Percentiles rank a stretch among this genome's conserved stretches.
phyloP scores from a whole-genome alignment of 2,797 vertebrate genomes.

The Ara ararauna region DNA sequence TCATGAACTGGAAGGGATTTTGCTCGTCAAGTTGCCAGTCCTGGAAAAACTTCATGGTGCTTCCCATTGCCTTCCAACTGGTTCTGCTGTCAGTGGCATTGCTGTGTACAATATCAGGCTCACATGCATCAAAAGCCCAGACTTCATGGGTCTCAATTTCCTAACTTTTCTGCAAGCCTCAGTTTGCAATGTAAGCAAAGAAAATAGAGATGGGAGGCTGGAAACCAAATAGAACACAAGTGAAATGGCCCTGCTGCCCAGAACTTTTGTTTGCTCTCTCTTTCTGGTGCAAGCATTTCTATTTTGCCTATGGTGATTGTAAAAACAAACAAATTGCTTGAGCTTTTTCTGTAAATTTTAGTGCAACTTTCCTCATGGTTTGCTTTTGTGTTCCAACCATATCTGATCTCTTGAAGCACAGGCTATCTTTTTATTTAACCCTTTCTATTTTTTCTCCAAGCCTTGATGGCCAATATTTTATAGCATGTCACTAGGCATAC shows the following conservation, averaged over 20 bases:
- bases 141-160: neutral
- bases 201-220: neutral
- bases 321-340: neutral
- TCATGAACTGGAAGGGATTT: neutral
- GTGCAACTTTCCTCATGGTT: neutral
- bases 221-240: neutral
- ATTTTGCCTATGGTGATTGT: neutral
- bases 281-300: neutral
- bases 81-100: neutral
- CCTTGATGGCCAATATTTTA: neutral
- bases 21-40: neutral
- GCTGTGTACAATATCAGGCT: neutral
- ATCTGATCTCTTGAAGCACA: neutral
- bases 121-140: neutral
- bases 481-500: neutral
- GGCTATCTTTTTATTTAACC: neutral
- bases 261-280: neutral
- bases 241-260: neutral
- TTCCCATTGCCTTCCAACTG: neutral
- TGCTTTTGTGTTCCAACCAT: neutral
- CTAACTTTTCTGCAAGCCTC: neutral
- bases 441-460: neutral
- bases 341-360: neutral
- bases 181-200: neutral
- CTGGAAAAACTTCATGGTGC: neutral